Evolutionary conservation across 2,113 vertebrate genomes (phyloP).

Genomic region (Chaenocephalus aceratus): DNA sequence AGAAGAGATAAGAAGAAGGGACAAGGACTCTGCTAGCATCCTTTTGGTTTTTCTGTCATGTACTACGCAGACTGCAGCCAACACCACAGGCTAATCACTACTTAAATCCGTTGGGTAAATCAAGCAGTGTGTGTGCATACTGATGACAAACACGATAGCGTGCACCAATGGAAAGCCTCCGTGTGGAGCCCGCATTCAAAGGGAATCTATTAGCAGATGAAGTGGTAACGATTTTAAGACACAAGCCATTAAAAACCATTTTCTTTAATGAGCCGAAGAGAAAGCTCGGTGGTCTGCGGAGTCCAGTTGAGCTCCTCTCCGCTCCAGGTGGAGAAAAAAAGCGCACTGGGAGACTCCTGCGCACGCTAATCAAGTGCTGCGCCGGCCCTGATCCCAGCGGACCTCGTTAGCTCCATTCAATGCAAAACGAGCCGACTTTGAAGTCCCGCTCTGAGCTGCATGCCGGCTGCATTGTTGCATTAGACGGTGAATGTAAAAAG

Average conservation of each 20-base stretch:
- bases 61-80: conserved; percentile 1
- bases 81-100: conserved; percentile 24
- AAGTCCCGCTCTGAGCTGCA: conserved; percentile 57
- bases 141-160: conserved; percentile 46
- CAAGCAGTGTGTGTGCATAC: conserved; percentile 20
- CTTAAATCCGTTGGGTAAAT: conserved; percentile 42
- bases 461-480: conserved; percentile 48
- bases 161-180: conserved; percentile 25
- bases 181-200: conserved; percentile 61
- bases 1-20: no score
- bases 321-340: conserved; percentile 57
- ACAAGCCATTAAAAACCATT: conserved; percentile 67
- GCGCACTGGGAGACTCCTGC: conserved; percentile 64
- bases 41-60: conserved; percentile 13
- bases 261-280: conserved; percentile 48
- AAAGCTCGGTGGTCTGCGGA: conserved; percentile 50
- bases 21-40: neutral
- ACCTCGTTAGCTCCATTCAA: conserved; percentile 80
- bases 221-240: conserved; percentile 66
- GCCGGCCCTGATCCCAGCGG: conserved; percentile 70
- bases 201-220: conserved; percentile 64
- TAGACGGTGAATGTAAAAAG: conserved; percentile 57
- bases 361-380: conserved; percentile 70
- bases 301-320: conserved; percentile 61
- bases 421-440: conserved; percentile 71